Base-by-base conservation (phyloP, 2,888 invertebrate species). In the Temnothorax unifasciatus region DNA sequence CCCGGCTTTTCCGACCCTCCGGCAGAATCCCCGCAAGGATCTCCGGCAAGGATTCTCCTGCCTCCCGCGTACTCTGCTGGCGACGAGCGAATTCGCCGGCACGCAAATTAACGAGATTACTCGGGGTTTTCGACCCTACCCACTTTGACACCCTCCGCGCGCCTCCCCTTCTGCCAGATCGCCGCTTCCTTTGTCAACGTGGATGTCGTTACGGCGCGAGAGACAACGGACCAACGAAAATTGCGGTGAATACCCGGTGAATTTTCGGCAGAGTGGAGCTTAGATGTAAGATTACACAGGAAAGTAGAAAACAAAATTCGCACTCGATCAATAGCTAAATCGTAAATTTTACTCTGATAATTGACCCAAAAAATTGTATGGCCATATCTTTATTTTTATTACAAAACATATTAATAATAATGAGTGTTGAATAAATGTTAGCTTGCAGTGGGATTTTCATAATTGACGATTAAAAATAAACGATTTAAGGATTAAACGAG, bases 51-150 rank as follows among this genome's bases (percentile, higher is more conserved):
- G 84, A 87, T 89, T 73, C 59, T 64, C 77, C 73, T 29, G 84
- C 84, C 76, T 73, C 63, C 77, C 83, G 59, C 50, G 77, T 44
- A 15, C 66, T 61, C 66, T 64, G 61, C 44, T 41, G 83, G 69
- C 66, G 81, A 66, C 66, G 64, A 52, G 86, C 87, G 84, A 89
- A 88, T 87, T 86, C 90, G 88, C 87, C 87, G 85, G 86, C 88
- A 90, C 89, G 91, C 90, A 90, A 93, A 92, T 92, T 93, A 92
- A 93, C 92, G 89, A 91, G 90, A 91, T 92, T 92, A 89, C 92
- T 89, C 85, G 73, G 82, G 84, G 86, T 83, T 88, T 86, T 82
- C 83, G 54, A 85, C 57, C 68, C 82, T 52, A 52, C 52, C 64
- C 64, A 54, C 69, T 59, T 68, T 76, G 61, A 75, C 57, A 52